Evolutionary conservation across 23 tunicate species (phyloP).

Genomic region (Oikopleura dioica): DNA sequence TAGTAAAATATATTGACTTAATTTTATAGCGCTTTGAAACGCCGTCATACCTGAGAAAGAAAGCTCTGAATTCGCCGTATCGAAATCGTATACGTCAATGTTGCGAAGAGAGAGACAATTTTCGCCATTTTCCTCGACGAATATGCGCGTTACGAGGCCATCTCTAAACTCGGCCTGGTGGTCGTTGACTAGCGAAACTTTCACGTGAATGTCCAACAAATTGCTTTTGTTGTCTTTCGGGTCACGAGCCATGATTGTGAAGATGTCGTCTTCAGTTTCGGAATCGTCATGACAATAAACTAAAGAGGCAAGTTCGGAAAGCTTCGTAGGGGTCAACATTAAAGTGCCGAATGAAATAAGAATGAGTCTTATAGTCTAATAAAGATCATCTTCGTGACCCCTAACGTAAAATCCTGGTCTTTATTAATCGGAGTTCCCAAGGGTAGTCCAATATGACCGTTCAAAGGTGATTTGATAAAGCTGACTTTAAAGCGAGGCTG

Average conservation of each 20-base stretch:
- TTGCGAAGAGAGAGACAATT: neutral
- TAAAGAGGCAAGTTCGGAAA: neutral
- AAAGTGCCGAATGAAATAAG: no score
- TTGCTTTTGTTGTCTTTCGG: neutral
- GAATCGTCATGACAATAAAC: neutral
- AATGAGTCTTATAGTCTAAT: no score
- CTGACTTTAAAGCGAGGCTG: neutral
- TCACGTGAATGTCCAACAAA: neutral
- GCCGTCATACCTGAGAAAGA: no score
- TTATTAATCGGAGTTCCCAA: neutral
- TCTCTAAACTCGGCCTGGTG: neutral
- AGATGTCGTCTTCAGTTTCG: neutral
- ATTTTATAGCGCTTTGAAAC: no score
- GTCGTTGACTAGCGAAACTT: neutral
- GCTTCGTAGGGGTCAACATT: no score
- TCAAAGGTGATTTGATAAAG: neutral
- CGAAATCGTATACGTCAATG: neutral
- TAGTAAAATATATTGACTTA: no score
- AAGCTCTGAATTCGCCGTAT: no score
- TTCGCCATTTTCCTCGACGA: neutral
- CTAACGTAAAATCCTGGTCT: neutral
- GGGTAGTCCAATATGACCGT: constrained; percentile 11
- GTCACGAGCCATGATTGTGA: neutral
- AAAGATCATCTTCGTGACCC: no score
- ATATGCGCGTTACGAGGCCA: neutral